Evolutionary conservation across 2,888 invertebrate genomes (phyloP).

Genomic region (Criorhina ranunculi): DNA sequence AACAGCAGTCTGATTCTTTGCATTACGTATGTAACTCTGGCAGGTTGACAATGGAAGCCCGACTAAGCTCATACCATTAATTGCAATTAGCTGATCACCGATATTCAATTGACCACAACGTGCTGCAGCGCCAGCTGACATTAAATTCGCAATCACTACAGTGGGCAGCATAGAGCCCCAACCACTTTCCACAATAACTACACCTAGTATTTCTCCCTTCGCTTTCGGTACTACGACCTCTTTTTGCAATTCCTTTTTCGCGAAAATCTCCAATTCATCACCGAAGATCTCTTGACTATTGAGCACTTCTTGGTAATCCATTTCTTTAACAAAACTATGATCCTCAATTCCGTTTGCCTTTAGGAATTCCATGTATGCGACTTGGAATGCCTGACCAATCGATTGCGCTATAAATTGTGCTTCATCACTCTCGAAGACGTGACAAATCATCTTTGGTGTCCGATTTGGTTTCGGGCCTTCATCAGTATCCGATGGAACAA

Average conservation of each 20-base stretch:
- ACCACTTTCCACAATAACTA: constrained; percentile 99
- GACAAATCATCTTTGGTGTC: constrained; percentile 99
- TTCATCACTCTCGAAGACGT: constrained; percentile 99
- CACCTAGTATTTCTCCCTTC: constrained; percentile 98
- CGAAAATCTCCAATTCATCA: constrained; percentile 99
- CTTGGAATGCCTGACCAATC: constrained; percentile 99
- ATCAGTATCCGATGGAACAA: constrained; percentile 94
- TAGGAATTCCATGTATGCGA: constrained; percentile 99
- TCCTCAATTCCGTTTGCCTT: constrained; percentile 99
- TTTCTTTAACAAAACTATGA: constrained; percentile 99
- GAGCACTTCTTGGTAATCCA: constrained; percentile 99
- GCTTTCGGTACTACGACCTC: constrained; percentile 99
- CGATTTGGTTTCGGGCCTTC: constrained; percentile 89
- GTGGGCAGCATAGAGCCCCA: constrained; percentile 99
- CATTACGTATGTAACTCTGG: constrained; percentile 99
- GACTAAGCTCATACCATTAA: constrained; percentile 99
- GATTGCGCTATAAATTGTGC: constrained; percentile 99
- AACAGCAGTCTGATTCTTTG: constrained; percentile 99
- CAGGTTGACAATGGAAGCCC: constrained; percentile 98
- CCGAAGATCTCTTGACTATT: constrained; percentile 99
- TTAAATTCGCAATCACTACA: constrained; percentile 99
- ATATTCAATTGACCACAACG: constrained; percentile 99
- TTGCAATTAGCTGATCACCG: constrained; percentile 99
- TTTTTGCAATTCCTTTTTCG: constrained; percentile 98
- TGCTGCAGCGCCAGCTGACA: constrained; percentile 98